Conservation (phyloP, 2,797 vertebrate genomes). For the Rhynchotus rufescens region DNA sequence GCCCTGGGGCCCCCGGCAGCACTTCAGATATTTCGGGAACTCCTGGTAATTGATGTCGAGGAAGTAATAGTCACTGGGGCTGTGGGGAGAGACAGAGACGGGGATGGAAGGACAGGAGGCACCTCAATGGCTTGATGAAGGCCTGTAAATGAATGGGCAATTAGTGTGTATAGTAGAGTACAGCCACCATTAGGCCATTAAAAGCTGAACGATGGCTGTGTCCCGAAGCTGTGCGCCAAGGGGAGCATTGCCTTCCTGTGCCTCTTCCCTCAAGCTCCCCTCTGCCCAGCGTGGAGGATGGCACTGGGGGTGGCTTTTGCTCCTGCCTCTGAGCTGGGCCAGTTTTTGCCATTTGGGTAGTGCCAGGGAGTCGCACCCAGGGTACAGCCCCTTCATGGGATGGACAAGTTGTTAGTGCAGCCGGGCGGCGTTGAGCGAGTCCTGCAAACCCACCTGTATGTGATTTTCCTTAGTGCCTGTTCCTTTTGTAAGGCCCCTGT, state of each 20-base stretch:
- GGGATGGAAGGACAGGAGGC: background rate
- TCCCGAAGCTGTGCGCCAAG: background rate
- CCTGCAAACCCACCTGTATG: background rate
- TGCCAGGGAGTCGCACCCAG: background rate
- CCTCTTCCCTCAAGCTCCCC: background rate
- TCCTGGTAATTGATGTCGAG: background rate
- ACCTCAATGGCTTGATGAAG: background rate
- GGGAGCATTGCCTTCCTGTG: background rate
- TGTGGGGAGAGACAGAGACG: background rate
- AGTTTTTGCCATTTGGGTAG: background rate
- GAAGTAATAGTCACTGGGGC: background rate
- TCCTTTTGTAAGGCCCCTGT: background rate
- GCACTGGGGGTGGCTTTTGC: background rate
- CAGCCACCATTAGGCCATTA: background rate
- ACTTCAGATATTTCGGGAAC: background rate
- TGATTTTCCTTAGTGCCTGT: background rate
- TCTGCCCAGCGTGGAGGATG: background rate
- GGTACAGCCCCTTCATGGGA: background rate
- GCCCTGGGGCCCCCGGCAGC: background rate
- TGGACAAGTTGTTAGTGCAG: accelerated
- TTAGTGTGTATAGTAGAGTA: background rate
- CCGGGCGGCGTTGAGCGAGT: background rate
- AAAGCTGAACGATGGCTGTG: background rate
- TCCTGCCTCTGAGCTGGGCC: background rate
- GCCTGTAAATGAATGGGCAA: background rate